phyloP scores from a whole-genome alignment of 2,797 vertebrate genomes.

The Novumbra hubbsi region DNA sequence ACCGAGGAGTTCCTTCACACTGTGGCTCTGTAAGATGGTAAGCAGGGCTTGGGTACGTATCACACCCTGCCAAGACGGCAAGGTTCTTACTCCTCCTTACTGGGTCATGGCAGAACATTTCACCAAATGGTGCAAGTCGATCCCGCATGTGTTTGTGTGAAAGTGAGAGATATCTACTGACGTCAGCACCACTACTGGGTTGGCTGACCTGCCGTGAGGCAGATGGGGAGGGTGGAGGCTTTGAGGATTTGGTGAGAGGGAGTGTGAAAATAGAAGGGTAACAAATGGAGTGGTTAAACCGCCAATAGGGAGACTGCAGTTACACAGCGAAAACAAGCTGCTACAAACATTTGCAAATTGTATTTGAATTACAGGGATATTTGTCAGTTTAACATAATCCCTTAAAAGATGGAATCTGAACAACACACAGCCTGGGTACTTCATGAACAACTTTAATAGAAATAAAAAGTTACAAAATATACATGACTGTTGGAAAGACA shows the following conservation, averaged over 20 bases:
- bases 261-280: conserved; percentile 1
- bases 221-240: conserved; percentile 22
- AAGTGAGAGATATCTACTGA: conserved; percentile 24
- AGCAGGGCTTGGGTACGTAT: conserved; percentile 12
- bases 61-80: conserved; percentile 14
- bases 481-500: neutral
- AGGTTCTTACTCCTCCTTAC: conserved; percentile 34
- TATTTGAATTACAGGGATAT: neutral
- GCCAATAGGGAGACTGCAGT: neutral
- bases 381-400: neutral
- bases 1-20: no score
- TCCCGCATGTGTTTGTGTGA: conserved; percentile 36
- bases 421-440: neutral
- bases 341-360: neutral
- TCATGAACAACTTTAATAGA: conserved; percentile 59
- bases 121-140: conserved; percentile 45
- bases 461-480: conserved; percentile 57
- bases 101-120: conserved; percentile 48
- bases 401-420: conserved; percentile 3
- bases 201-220: conserved; percentile 22
- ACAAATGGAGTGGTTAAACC: neutral
- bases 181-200: conserved; percentile 32
- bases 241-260: conserved; percentile 16
- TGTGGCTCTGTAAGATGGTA: conserved; percentile 5
- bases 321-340: neutral